Evolutionary conservation across 1,140 invertebrate genomes (phyloP).

Genomic region (Aphaenogaster floridana): DNA sequence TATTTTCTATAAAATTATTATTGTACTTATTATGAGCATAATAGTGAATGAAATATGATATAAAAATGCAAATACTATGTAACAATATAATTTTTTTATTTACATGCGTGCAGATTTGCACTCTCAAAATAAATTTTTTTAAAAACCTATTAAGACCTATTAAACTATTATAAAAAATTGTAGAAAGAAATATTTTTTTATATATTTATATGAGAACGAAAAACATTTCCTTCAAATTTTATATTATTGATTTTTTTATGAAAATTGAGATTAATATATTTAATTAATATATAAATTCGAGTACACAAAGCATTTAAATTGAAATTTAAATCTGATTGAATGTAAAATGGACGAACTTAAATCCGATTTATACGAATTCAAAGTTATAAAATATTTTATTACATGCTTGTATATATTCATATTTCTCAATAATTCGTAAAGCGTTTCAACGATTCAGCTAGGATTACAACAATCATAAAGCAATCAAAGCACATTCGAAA

Average conservation of each 20-base stretch:
- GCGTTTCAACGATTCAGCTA: slow-evolving; percentile 2
- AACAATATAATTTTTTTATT: not conserved
- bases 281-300: slow-evolving; percentile 30
- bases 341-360: slow-evolving; percentile 41
- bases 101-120: not conserved
- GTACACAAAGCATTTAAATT: slow-evolving; percentile 26
- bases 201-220: not conserved
- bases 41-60: slow-evolving; percentile 2
- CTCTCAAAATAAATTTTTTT: not conserved
- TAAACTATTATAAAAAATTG: not conserved
- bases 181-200: not conserved
- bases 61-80: not conserved
- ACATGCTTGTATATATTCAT: not conserved
- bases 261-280: slow-evolving; percentile 24
- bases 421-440: slow-evolving; percentile 41
- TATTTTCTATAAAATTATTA: slow-evolving; percentile 33
- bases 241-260: not conserved
- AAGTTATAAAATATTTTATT: slow-evolving; percentile 32
- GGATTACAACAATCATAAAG: slow-evolving; percentile 19
- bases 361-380: slow-evolving; percentile 21
- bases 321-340: slow-evolving; percentile 42
- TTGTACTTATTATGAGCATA: not conserved
- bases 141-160: not conserved
- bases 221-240: not conserved
- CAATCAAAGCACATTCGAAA: slow-evolving; percentile 21